Evolutionary conservation across 2,888 invertebrate species (phyloP), one percentile per base, ranked within the genome.

Genomic region (Agrypnus murinus): DNA sequence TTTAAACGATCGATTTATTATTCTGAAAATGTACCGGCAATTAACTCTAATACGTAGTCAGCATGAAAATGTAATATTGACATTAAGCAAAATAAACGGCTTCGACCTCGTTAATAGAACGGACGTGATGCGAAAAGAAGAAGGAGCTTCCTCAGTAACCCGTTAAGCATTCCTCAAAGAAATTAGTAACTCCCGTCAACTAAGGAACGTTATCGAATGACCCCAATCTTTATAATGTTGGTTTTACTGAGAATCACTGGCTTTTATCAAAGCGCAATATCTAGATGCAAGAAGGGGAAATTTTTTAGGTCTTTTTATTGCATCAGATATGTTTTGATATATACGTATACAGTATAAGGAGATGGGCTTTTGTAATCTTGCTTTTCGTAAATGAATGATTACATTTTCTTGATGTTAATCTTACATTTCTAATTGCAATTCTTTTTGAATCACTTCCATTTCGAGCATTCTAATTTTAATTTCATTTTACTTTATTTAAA

Each of bases 181-280:
- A 69, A 65, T 65, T 65, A 69, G 59, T 65, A 69, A 69, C 65
- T 70, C 53, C 45, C 53, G 65, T 70, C 65, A 65, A 70, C 63
- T 58, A 59, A 45, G 59, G 32, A 64, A 50, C 60, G 53, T 57
- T 70, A 70, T 70, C 70, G 65, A 65, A 65, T 60, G 70, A 65
- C 70, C 70, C 53, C 60, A 65, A 70, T 70, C 65, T 70, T 70
- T 70, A 70, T 62, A 65, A 65, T 57, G 62, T 63, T 45, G 63
- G 63, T 64, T 69, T 69, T 66, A 48, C 55, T 65, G 45, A 43
- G 48, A 65, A 65, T 70, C 53, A 57, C 60, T 66, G 65, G 65
- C 50, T 65, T 69, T 69, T 69, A 65, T 65, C 64, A 58, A 43
- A 65, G 50, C 53, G 32, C 15, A 59, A 69, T 69, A 69, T 69